phyloP scores from a whole-genome alignment of 2,888 invertebrate genomes.

The Helleia helle region DNA sequence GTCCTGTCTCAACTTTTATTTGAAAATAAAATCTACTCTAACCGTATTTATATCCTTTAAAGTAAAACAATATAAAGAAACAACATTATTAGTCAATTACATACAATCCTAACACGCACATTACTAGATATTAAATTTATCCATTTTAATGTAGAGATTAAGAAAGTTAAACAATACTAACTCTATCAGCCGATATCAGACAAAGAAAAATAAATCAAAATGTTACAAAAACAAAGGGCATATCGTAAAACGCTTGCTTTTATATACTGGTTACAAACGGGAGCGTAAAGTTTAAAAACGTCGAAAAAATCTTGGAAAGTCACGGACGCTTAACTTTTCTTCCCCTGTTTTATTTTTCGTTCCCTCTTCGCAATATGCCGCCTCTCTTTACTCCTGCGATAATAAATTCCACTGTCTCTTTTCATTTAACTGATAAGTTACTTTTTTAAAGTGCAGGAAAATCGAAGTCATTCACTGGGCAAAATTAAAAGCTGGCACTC shows the following conservation, averaged over 20 bases:
- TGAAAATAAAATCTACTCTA: no score
- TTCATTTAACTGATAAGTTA: constrained; percentile 68
- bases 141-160: no score
- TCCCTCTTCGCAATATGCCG: constrained; percentile 53
- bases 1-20: no score
- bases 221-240: constrained; percentile 43
- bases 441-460: constrained; percentile 70
- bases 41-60: no score
- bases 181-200: no score
- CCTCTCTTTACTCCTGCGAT: constrained; percentile 33
- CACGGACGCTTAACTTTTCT: constrained; percentile 75
- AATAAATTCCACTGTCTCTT: constrained; percentile 36
- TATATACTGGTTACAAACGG: constrained; percentile 49
- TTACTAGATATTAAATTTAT: no score
- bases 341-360: constrained; percentile 71
- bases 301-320: constrained; percentile 72
- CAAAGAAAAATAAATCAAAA: constrained; percentile 5
- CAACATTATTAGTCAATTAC: no score
- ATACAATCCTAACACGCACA: no score
- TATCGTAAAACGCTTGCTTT: constrained; percentile 56
- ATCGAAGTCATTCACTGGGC: constrained; percentile 61
- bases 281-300: constrained; percentile 67
- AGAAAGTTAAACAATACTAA: no score
- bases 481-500: constrained; percentile 68
- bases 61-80: no score